Evolutionary conservation across 2,888 invertebrate species (phyloP).

Genomic region (Syrphus vitripennis): DNA sequence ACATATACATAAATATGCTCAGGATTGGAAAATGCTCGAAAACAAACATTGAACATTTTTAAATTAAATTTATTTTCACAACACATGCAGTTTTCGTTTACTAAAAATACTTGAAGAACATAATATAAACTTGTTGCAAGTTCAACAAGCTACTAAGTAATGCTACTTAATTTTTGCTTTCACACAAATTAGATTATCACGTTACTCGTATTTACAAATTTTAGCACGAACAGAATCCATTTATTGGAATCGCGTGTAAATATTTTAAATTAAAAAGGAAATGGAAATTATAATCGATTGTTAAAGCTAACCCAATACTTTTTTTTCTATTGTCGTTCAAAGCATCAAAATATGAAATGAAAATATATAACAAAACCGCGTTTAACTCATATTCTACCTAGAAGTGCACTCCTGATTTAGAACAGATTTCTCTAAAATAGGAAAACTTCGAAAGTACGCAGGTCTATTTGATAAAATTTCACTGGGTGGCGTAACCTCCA

Average conservation of each 20-base stretch:
- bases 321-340: not conserved
- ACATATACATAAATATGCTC: conserved; percentile 16
- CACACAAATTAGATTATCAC: conserved; percentile 24
- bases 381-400: conserved; percentile 81
- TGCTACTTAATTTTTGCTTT: not conserved
- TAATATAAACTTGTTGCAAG: conserved; percentile 49
- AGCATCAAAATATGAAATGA: conserved; percentile 27
- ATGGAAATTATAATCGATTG: conserved; percentile 33
- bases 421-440: conserved; percentile 89
- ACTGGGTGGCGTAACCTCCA: conserved; percentile 91
- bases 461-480: conserved; percentile 89
- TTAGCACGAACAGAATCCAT: conserved; percentile 30
- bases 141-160: conserved; percentile 36
- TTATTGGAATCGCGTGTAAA: conserved; percentile 1
- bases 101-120: conserved; percentile 34
- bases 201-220: not conserved
- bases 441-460: conserved; percentile 91
- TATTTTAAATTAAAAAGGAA: not conserved
- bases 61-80: conserved; percentile 58
- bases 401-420: conserved; percentile 89
- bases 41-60: conserved; percentile 45
- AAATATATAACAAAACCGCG: conserved; percentile 14
- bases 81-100: conserved; percentile 51
- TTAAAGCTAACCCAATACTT: not conserved
- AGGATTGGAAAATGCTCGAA: conserved; percentile 17